phyloP scores from a whole-genome alignment of 23 tunicate species.

The Oikopleura dioica region DNA sequence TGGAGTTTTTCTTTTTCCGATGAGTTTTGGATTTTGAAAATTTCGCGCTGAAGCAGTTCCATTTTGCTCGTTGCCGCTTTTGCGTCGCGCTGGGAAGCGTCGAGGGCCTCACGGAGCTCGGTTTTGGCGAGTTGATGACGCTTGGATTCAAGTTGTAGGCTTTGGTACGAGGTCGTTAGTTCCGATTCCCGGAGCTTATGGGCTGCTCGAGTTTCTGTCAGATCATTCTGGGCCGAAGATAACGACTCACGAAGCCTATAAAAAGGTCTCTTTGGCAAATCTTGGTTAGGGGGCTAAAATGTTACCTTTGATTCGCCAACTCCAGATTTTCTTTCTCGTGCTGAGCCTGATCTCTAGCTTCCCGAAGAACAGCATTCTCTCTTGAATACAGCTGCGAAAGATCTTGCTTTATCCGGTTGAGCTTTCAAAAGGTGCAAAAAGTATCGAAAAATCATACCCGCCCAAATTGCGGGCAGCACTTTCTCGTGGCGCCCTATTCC shows the following conservation, averaged over 20 bases:
- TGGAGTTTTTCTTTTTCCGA: not conserved
- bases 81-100: not conserved
- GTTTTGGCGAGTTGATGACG: not conserved
- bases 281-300: no score
- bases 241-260: not conserved
- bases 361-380: not conserved
- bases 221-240: not conserved
- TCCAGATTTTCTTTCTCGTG: not conserved
- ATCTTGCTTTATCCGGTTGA: not conserved
- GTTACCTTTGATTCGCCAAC: not conserved
- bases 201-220: not conserved
- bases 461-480: no score
- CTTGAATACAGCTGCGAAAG: not conserved
- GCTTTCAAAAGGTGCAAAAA: no score
- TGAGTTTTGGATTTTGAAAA: not conserved
- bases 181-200: not conserved
- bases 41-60: slow-evolving; percentile 3
- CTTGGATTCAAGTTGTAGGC: not conserved
- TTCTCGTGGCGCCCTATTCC: no score
- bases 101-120: not conserved
- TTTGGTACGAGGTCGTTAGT: not conserved
- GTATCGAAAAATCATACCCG: no score
- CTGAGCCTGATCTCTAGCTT: not conserved
- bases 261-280: no score
- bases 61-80: not conserved